phyloP scores from a whole-genome alignment of 23 tunicate species.

The Diplosoma virens region DNA sequence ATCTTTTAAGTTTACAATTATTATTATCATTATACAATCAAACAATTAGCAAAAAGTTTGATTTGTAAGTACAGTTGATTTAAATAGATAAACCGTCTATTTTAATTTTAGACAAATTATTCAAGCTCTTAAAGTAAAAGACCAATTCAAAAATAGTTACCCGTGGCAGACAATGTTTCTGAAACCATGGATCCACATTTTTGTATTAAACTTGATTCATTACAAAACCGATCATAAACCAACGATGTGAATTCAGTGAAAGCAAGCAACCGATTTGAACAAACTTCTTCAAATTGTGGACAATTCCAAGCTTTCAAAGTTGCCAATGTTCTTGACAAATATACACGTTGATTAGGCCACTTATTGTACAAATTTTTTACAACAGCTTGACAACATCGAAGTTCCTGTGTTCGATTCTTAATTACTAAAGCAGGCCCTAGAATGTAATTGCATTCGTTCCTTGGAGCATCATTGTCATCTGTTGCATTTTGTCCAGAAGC shows the following conservation, averaged over 20 bases:
- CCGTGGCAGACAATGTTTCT: not conserved
- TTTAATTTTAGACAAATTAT: too few species aligned
- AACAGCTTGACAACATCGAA: slow-evolving; percentile 42
- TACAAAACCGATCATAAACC: slow-evolving; percentile 63
- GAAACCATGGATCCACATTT: slow-evolving; percentile 18
- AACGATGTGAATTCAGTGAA: slow-evolving; percentile 39
- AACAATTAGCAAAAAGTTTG: too few species aligned
- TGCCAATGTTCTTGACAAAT: slow-evolving; percentile 34
- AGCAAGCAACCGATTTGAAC: slow-evolving; percentile 40
- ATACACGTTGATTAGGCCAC: slow-evolving; percentile 32
- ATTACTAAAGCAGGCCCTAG: slow-evolving; percentile 26
- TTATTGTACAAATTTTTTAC: not conserved
- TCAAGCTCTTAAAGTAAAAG: not conserved
- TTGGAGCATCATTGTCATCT: too few species aligned
- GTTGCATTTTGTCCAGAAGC: too few species aligned
- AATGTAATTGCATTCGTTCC: too few species aligned
- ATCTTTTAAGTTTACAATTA: too few species aligned
- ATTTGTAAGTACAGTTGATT: too few species aligned
- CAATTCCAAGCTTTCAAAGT: slow-evolving; percentile 59
- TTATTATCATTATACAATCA: too few species aligned
- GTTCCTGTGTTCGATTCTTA: slow-evolving; percentile 34
- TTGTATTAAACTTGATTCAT: slow-evolving; percentile 10
- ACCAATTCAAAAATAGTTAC: not conserved
- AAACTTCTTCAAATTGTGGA: slow-evolving; percentile 45
- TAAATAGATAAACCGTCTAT: too few species aligned